A percentile compares a stretch with the other conserved stretches of the same genome.
Conservation (phyloP, 2,797 vertebrate genomes). For the Selene dorsalis region DNA sequence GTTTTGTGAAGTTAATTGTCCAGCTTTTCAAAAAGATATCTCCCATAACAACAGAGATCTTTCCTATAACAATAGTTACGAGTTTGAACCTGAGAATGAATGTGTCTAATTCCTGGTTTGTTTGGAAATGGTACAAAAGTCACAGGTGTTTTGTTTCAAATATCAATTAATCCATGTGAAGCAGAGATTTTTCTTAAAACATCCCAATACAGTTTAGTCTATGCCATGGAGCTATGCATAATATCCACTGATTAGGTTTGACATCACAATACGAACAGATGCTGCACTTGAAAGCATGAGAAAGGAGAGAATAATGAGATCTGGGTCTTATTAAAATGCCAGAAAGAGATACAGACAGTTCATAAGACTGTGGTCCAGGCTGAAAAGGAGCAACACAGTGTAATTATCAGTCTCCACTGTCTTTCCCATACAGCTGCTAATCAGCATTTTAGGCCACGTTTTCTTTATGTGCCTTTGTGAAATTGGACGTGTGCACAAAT, state of each 20-base stretch:
- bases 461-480: conserved; percentile 20
- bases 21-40: background rate
- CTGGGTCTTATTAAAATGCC: conserved; percentile 58
- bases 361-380: conserved; percentile 4
- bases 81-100: background rate
- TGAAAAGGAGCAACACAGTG: conserved; percentile 18
- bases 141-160: conserved; percentile 33
- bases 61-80: background rate
- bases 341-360: conserved; percentile 46
- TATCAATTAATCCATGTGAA: conserved; percentile 21
- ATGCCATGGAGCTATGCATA: conserved; percentile 12
- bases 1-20: background rate
- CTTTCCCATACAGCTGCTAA: conserved; percentile 31
- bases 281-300: conserved; percentile 55
- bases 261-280: conserved; percentile 53
- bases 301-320: conserved; percentile 46
- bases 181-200: conserved; percentile 26
- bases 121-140: conserved; percentile 5
- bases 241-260: conserved; percentile 49
- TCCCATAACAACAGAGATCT: background rate
- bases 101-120: conserved; percentile 1
- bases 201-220: conserved; percentile 37
- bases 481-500: conserved; percentile 21
- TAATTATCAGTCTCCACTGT: conserved; percentile 9
- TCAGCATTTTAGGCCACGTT: conserved; percentile 12